Evolutionary conservation across 2,888 invertebrate genomes (phyloP), one percentile per base, ranked within the genome.

Genomic region (Aphidius colemani): DNA sequence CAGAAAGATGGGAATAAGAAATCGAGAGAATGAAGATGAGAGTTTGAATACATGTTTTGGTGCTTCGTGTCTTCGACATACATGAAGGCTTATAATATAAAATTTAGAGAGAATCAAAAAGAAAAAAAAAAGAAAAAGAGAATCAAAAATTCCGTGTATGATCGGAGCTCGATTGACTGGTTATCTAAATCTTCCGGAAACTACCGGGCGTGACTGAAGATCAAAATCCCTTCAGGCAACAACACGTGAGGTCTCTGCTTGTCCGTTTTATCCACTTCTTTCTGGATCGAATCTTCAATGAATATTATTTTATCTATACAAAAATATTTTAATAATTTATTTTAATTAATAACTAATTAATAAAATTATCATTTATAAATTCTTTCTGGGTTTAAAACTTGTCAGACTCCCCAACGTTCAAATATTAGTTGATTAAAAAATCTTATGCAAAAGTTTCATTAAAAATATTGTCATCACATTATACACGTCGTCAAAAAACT

Each of bases 111-210:
- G 30, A 45, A 48, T 48, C 7, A 11, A 48, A 13, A 13, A 48
- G 1, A 48, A 48, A 10, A 48, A 56, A 18, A 45, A 56, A 7
- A 30, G 30, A 30, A 18, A 57, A 46, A 45, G 57, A 10, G 57
- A 46, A 46, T 57, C 46, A 57, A 46, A 30, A n/a, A n/a, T n/a
- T 11, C 40, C n/a, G 46, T 57, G 5, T 30, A 30, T 57, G 57
- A 45, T 30, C 45, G 39, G 13, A 7, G 7, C 48, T 7, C 46
- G 45, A 57, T 57, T 46, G 46, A 57, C 18, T 46, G 68, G 72
- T 70, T 76, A 78, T 77, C 77, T 78, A 75, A 77, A 77, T 77
- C 77, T 77, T 71, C 69, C 69, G 60, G 72, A 77, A 77, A 78
- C 78, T 77, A 77, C 77, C 74, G 75, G 77, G 74, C 78, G 73